Conservation (phyloP, 1,140 invertebrate genomes). For the Augochlora pura region DNA sequence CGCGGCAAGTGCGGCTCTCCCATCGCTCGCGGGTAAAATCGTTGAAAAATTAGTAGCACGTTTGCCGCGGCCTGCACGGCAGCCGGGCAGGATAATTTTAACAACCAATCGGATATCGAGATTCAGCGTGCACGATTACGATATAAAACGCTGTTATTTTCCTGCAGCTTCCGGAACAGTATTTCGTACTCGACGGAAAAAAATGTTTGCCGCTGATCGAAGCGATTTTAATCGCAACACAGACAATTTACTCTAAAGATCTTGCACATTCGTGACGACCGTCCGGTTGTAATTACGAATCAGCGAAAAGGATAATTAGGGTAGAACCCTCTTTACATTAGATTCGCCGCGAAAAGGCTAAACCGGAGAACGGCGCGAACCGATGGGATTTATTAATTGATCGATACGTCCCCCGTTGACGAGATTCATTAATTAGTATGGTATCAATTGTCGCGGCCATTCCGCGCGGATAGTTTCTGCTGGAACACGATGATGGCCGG, state of each 20-base stretch:
- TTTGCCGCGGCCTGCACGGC: not conserved
- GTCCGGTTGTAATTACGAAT: not conserved
- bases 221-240: not conserved
- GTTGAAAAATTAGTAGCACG: not conserved
- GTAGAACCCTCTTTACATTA: too few species aligned
- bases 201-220: not conserved
- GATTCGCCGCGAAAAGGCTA: not conserved
- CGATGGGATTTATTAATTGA: conserved; percentile 4
- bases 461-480: too few species aligned
- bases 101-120: not conserved
- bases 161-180: not conserved
- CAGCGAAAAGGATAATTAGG: not conserved
- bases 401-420: conserved; percentile 2
- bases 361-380: not conserved
- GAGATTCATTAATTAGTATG: not conserved
- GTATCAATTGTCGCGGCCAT: too few species aligned
- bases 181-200: not conserved
- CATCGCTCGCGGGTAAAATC: not conserved
- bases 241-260: too few species aligned
- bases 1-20: not conserved
- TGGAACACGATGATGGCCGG: too few species aligned
- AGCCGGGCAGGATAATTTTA: not conserved
- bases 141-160: not conserved
- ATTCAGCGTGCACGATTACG: not conserved
- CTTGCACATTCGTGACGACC: too few species aligned